A percentile compares a stretch with the other conserved stretches of the same genome.
These are phyloP conservation scores for Sminthopsis crassicaudata DNA, from an alignment of 2,113 vertebrate species.

Conservation along the genomic window DNA sequence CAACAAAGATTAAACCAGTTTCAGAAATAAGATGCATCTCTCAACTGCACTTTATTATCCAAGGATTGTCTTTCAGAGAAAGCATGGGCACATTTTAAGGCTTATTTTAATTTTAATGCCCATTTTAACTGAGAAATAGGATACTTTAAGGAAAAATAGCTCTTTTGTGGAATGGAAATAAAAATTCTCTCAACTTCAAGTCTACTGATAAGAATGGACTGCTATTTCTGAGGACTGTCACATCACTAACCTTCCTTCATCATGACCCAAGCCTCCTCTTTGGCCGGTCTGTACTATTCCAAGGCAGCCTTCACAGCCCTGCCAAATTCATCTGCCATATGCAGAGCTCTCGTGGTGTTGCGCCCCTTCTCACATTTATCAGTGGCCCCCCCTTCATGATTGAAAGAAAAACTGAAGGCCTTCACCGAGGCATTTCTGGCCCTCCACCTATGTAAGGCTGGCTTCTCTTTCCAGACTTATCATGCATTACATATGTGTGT, in stretches of 20 bases:
- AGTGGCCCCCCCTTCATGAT: not conserved
- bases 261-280: not conserved
- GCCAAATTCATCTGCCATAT: not conserved
- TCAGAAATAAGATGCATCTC: not conserved
- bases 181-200: not conserved
- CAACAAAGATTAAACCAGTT: not conserved
- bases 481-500: not conserved
- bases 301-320: not conserved
- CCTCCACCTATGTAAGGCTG: not conserved
- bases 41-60: not conserved
- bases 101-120: not conserved
- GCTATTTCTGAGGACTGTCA: not conserved
- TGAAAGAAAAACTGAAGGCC: not conserved
- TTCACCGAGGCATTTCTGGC: not conserved
- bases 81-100: not conserved
- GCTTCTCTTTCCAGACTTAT: not conserved
- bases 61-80: not conserved
- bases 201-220: not conserved
- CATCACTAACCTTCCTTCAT: not conserved
- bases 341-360: not conserved
- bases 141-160: not conserved
- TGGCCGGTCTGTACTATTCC: not conserved
- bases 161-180: not conserved
- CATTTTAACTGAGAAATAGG: constrained; percentile 8
- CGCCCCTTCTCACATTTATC: not conserved